Evolutionary conservation across 1,140 invertebrate species (phyloP).

Genomic region (Pemphigus obesinymphae): DNA sequence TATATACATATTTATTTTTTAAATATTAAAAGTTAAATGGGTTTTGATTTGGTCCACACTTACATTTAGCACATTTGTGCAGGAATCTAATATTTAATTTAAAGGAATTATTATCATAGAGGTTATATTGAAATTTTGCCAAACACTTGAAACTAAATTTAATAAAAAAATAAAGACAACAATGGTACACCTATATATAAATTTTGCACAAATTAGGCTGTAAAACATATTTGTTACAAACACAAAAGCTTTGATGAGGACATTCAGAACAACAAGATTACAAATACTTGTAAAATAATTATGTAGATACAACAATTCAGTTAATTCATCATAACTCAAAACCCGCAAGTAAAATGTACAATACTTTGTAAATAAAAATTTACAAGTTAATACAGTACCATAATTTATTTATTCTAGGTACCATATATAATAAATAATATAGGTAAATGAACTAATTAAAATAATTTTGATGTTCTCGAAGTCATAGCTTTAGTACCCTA

Average conservation of each 20-base stretch:
- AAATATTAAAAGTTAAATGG: conserved; percentile 1
- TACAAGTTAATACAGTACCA: not conserved
- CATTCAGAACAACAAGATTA: not conserved
- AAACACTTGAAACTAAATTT: not conserved
- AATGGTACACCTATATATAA: conserved; percentile 22
- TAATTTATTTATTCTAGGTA: too few relatives aligned
- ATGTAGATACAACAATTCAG: not conserved
- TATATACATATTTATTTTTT: conserved; percentile 10
- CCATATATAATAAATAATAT: too few relatives aligned
- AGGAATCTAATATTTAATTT: not conserved
- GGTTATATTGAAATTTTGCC: not conserved
- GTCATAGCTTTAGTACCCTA: not conserved
- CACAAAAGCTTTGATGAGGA: not conserved
- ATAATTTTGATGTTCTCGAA: not conserved
- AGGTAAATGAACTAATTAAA: too few relatives aligned
- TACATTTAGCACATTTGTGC: conserved; percentile 34
- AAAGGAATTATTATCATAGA: not conserved
- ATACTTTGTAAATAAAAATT: not conserved
- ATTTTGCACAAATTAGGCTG: not conserved
- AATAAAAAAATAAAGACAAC: conserved; percentile 21
- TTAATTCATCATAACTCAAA: not conserved
- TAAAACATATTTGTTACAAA: not conserved
- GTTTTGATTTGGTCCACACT: conserved; percentile 41
- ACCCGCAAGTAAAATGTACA: too few relatives aligned
- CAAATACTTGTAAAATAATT: not conserved